Base-by-base conservation (phyloP, 2,888 invertebrate species). In the Embidobia sp. region DNA sequence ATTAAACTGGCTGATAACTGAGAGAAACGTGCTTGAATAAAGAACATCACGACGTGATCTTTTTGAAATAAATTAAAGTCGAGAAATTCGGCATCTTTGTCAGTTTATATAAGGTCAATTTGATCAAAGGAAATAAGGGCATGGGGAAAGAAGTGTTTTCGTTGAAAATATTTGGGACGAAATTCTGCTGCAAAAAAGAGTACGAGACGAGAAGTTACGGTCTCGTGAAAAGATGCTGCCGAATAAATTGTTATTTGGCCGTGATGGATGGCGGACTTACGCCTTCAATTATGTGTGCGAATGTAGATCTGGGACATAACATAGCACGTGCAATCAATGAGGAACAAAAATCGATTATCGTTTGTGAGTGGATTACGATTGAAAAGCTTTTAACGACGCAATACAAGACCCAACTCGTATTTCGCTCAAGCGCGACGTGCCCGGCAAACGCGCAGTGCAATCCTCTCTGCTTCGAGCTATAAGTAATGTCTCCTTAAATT, bases 401-500 rank as follows among this genome's bases (percentile, higher is more conserved):
- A 57, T 59, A 80, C 79, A 80, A 74, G 80, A 79, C 77, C 77
- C 55, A 79, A 80, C 79, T 82, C 83, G 78, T 84, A 85, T 84
- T 84, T 85, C 80, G 78, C 78, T 19, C 40, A 67, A 67, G 64
- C 57, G 66, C 33, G 76, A 77, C 74, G 77, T 79, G 80, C 29
- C 55, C 76, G 64, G 77, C 76, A 75, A 78, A 61, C 73, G 48
- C 61, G 69, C 67, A 51, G 73, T 80, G 67, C 81, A 72, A 77
- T 70, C 77, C 80, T 80, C 77, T 75, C 66, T 46, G 76, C 77
- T 79, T 70, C 53, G 66, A 82, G 81, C 82, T 77, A 81, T 85
- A 84, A 85, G 82, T 83, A 84, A 83, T 83, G 81, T 82, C 82
- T 80, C 83, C 82, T 82, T 84, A 84, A 87, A 85, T 86, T 87